These are phyloP conservation scores for Anastrepha obliqua DNA, from an alignment of 1,140 invertebrate species.

Conservation along the genomic window DNA sequence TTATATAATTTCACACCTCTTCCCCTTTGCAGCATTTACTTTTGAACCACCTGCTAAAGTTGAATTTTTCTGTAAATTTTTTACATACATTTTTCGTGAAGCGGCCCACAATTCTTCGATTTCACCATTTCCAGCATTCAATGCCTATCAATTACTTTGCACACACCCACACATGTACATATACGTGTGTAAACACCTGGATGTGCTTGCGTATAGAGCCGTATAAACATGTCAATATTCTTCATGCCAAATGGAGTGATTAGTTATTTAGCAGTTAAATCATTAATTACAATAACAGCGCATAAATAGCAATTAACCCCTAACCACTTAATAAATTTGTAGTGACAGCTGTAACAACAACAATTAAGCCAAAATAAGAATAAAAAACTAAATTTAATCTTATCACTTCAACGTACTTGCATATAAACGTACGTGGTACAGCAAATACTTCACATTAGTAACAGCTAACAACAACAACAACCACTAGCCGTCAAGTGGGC, in stretches of 20 bases:
- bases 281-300: conserved; percentile 40
- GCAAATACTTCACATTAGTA: background rate
- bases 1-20: too few relatives aligned
- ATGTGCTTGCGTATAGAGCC: background rate
- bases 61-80: too few relatives aligned
- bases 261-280: conserved; percentile 37
- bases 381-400: conserved; percentile 13
- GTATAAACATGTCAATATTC: background rate
- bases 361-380: background rate
- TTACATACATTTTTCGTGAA: too few relatives aligned
- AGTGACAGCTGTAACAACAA: background rate
- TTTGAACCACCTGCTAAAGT: too few relatives aligned
- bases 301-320: conserved; percentile 37
- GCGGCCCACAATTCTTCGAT: too few relatives aligned
- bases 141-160: too few relatives aligned
- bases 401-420: background rate
- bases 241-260: conserved; percentile 7
- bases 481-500: background rate
- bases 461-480: background rate
- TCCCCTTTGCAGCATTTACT: too few relatives aligned
- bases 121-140: too few relatives aligned
- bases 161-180: too few relatives aligned
- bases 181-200: too few relatives aligned
- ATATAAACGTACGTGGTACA: background rate
- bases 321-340: conserved; percentile 15